Evolutionary conservation across 2,113 vertebrate species (phyloP), one percentile per base, ranked within the genome.

Genomic region (Malurus melanocephalus): DNA sequence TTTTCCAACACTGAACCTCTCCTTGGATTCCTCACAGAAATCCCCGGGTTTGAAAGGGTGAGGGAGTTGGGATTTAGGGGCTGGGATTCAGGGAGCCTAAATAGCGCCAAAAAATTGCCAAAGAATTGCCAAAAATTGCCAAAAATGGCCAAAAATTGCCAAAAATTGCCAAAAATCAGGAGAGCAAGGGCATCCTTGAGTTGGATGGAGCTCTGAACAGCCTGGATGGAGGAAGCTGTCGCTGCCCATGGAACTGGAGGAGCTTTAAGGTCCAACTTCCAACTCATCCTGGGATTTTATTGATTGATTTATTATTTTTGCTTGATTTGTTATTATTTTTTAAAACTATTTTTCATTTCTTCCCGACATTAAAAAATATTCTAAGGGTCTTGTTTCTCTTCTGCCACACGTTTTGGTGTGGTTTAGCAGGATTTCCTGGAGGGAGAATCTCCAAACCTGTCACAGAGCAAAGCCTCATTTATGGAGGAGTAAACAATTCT

Each of bases 321-420:
- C 10, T 43, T 55, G 5, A 42, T 32, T 75, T 33, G 10, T 13
- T 9, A 9, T 17, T 42, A 35, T 40, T 27, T 8, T 38, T 38
- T 11, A 38, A 2, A 13, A 21, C 5, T 12, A 1, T 1, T 28
- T 10, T 16, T 43, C 4, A 2, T 28, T 16, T 7, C 1, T 11
- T 35, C 26, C 10, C 17, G 21, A 22, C 40, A 10, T 20, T 73
- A 43, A 56, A n/a, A 65, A 53, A 22, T 6, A 27, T 38, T 32
- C 4, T 26, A 28, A 19, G 23, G 43, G n/a, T 90, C 38, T 55
- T 42, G 21, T 32, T 67, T 9, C 6, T 1, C 3, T 14, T 49
- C 40, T 71, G 56, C 69, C 21, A 0, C 30, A 6, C 1, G 6
- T 62, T 80, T 76, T 68, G 24, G 21, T 67, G 52, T 35, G 57